Evolutionary conservation across 2,888 invertebrate genomes (phyloP).

Genomic region (Platycheirus albimanus): DNA sequence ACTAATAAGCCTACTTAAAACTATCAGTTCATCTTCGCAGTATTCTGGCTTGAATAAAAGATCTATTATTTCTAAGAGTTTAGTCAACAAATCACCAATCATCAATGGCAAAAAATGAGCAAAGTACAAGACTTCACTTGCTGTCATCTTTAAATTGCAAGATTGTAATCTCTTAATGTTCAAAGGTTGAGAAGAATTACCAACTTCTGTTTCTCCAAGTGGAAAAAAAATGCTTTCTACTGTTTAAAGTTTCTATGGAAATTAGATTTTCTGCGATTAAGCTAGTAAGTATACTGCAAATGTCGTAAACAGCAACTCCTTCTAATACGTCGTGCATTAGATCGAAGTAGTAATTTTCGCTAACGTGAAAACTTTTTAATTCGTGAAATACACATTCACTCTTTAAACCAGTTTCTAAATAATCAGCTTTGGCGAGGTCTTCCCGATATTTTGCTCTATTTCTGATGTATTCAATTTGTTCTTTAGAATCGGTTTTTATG

Average conservation of each 20-base stretch:
- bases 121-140: slow-evolving; percentile 37
- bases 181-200: neutral
- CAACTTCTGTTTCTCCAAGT: neutral
- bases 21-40: neutral
- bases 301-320: neutral
- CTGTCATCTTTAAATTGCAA: slow-evolving; percentile 42
- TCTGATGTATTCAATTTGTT: neutral
- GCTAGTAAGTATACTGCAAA: neutral
- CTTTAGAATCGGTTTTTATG: neutral
- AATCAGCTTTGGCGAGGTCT: neutral
- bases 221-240: neutral
- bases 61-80: neutral
- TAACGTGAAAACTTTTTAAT: neutral
- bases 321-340: too few relatives aligned
- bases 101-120: slow-evolving; percentile 33
- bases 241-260: neutral
- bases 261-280: neutral
- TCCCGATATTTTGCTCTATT: neutral
- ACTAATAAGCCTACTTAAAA: neutral
- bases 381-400: neutral
- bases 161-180: slow-evolving; percentile 10
- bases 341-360: neutral
- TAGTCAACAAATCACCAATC: slow-evolving; percentile 27
- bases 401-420: neutral
- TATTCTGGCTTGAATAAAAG: neutral